Evolutionary conservation across 2,888 invertebrate species (phyloP), one percentile per base, ranked within the genome.

Genomic region (Nasonia oneida): DNA sequence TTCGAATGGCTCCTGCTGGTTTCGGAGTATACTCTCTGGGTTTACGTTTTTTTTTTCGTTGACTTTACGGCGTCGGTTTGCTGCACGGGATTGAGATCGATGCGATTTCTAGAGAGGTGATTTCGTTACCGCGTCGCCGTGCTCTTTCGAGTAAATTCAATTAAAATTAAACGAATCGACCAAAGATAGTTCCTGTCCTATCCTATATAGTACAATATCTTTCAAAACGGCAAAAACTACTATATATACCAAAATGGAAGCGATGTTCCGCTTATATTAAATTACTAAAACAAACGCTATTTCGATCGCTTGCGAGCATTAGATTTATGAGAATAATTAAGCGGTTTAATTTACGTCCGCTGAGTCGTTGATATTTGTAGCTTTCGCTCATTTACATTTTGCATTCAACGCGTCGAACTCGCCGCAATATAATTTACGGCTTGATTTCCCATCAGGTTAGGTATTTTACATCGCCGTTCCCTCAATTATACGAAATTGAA

Each of bases 311-410:
- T 29, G 29, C 14, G 1, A 14, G 15, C 23, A 12, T n/a, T 64
- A 15, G 67, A 78, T 78, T 78, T 47, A 78, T 67, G 64, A 42
- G n/a, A 67, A 67, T 76, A 76, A 82, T 82, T 82, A 82, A 82
- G 67, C n/a, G 70, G 4, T 29, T 76, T 39, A 75, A 82, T 82
- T 75, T 82, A 82, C 82, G 50, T 70, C 70, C 74, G 39, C 37
- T 37, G n/a, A 18, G 39, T 8, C 47, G 14, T 42, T 23, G 12
- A 12, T 15, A 70, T 39, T 82, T 39, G 37, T 50, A 37, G 37
- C 67, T 53, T 37, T 81, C 37, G 39, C 50, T 29, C 50, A 53
- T 82, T 82, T 82, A 37, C 81, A 82, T 75, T 47, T 67, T 47
- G 29, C 33, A 18, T 33, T 15, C 50, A 82, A 81, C 61, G 64